Evolutionary conservation across 1,140 invertebrate genomes (phyloP).

Genomic region (Fopius arisanus): DNA sequence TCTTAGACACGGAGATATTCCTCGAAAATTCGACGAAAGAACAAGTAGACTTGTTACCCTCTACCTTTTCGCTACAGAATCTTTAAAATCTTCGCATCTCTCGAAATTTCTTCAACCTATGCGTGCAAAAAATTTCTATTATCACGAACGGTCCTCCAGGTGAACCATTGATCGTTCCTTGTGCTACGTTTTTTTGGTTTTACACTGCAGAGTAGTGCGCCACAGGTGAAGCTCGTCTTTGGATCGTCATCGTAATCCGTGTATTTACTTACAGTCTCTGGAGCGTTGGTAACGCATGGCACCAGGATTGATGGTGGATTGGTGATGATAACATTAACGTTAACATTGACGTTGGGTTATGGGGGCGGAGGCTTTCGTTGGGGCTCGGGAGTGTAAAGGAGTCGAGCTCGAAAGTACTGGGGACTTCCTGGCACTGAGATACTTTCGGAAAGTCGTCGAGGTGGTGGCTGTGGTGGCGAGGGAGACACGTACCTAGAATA

Average conservation of each 20-base stretch:
- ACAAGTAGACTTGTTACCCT: no score
- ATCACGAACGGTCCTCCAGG: not conserved
- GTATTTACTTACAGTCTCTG: slow-evolving; percentile 28
- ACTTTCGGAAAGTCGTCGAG: slow-evolving; percentile 70
- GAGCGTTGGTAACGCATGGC: slow-evolving; percentile 45
- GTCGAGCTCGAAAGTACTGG: slow-evolving; percentile 71
- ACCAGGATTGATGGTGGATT: slow-evolving; percentile 45
- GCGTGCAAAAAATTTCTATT: slow-evolving; percentile 17
- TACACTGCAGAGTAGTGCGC: slow-evolving; percentile 21
- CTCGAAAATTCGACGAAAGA: no score
- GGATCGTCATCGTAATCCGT: not conserved
- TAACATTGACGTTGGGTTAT: slow-evolving; percentile 63
- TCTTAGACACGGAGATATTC: no score
- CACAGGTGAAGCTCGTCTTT: slow-evolving; percentile 8
- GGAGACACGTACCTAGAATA: slow-evolving; percentile 70
- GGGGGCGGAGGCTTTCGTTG: slow-evolving; percentile 71
- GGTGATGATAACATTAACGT: slow-evolving; percentile 32
- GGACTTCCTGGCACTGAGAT: slow-evolving; percentile 75
- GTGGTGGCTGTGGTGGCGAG: slow-evolving; percentile 72
- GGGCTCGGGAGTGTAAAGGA: slow-evolving; percentile 77
- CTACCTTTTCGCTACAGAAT: no score
- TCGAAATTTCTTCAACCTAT: not conserved
- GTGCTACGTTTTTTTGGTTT: slow-evolving; percentile 25
- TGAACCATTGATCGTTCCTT: not conserved
- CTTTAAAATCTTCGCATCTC: not conserved